A percentile compares a stretch with the other conserved stretches of the same genome.
These are phyloP conservation scores for Formica aserva DNA, from an alignment of 2,888 invertebrate genomes.

Conservation along the genomic window DNA sequence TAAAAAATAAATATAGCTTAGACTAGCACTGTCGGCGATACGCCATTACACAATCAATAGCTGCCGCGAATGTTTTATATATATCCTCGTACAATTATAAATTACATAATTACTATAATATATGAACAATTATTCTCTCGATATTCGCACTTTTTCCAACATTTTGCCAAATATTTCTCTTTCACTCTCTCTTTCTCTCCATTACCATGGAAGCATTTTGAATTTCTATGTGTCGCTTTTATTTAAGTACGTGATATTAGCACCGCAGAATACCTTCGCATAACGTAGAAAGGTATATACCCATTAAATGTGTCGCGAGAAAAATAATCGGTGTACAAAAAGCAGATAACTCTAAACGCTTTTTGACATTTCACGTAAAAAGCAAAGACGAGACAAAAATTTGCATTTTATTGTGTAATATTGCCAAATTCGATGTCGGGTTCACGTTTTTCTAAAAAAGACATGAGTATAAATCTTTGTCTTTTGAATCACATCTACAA, in stretches of 20 bases:
- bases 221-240: slow-evolving; percentile 76
- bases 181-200: slow-evolving; percentile 49
- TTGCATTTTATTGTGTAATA: slow-evolving; percentile 14
- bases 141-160: slow-evolving; percentile 72
- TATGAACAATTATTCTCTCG: slow-evolving; percentile 75
- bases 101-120: slow-evolving; percentile 75
- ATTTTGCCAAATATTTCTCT: slow-evolving; percentile 66
- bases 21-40: slow-evolving; percentile 84
- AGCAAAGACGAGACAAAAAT: background rate
- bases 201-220: slow-evolving; percentile 82
- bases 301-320: slow-evolving; percentile 61
- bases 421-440: slow-evolving; percentile 30
- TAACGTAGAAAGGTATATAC: slow-evolving; percentile 72
- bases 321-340: background rate
- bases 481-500: slow-evolving; percentile 77
- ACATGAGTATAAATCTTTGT: slow-evolving; percentile 57
- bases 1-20: slow-evolving; percentile 85
- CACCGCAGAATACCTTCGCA: slow-evolving; percentile 82
- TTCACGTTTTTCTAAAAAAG: slow-evolving; percentile 59
- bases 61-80: slow-evolving; percentile 79
- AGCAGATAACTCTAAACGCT: background rate
- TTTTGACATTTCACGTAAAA: background rate
- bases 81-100: slow-evolving; percentile 75
- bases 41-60: slow-evolving; percentile 81
- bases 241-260: slow-evolving; percentile 83